Base-by-base conservation (phyloP, 2,113 vertebrate genomes). In the Polypterus bichir region DNA sequence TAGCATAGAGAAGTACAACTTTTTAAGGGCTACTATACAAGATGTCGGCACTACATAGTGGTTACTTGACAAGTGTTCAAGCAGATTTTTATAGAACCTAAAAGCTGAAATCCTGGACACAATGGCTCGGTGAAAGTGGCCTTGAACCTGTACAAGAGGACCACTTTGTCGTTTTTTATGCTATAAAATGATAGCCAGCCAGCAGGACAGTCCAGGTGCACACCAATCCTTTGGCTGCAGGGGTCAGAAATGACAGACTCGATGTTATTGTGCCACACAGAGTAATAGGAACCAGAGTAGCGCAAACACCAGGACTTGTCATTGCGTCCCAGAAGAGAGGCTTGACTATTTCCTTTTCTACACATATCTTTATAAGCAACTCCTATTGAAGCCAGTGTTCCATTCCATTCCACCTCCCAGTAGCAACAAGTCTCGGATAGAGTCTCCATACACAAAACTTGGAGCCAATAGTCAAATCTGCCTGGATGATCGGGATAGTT, bases 221-320 rank as follows among this genome's bases (percentile, higher is more conserved):
- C 64, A 0, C 92, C 95, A 27, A 98, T 81, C 3, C 84, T 74
- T n/a, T 69, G 64, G 8, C 82, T 81, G 3, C 76, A 27, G 27
- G 27, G 62, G 7, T 64, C 70, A 5, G 59, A 57, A 58, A 97
- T 78, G 59, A 83, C 82, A 62, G 63, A 71, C 62, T 85, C 78
- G 45, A 60, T 62, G 66, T 82, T 85, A 5, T 88, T 74, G 77
- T 98, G 92, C 90, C 92, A 91, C 66, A 88, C 92, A 53, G 91
- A 86, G 70, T 87, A 87, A 2, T 89, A 77, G 1, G 86, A 83
- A 71, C 90, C 91, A 4, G 84, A 78, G 70, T 93, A 74, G 44
- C 92, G 88, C 59, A 98, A 80, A 52, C 93, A 95, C 96, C 96
- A 98, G 0, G 96, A 98, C 59, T 76, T 71, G 10, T 83, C 70